Percentiles rank a stretch among this genome's conserved stretches.
These are phyloP conservation scores for Strongylocentrotus purpuratus DNA, from an alignment of 35 echinoderm and acorn worm genomes.

Conservation along the genomic window DNA sequence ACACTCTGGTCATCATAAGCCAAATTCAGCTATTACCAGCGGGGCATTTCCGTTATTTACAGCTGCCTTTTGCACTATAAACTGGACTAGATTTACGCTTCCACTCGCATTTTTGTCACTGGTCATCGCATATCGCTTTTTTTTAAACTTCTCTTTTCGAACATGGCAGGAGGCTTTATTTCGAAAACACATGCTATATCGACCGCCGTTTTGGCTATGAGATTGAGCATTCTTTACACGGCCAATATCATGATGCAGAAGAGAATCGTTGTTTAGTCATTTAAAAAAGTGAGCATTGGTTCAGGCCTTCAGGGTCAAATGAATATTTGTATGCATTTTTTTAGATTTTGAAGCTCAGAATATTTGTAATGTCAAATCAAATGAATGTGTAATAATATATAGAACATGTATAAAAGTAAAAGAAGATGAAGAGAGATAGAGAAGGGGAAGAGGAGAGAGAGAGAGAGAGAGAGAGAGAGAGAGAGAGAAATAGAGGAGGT, in stretches of 20 bases:
- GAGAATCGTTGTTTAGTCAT: too few species aligned
- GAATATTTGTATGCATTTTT: too few species aligned
- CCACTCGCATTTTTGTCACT: background rate
- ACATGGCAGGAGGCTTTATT: background rate
- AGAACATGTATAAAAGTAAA: too few species aligned
- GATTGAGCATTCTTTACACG: background rate
- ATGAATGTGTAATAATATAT: too few species aligned
- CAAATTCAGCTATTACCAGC: background rate
- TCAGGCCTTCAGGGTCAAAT: too few species aligned
- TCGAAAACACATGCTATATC: background rate
- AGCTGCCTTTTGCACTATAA: background rate
- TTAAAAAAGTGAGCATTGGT: too few species aligned
- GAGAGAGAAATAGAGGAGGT: too few species aligned
- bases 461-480: too few species aligned
- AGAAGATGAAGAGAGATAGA: too few species aligned
- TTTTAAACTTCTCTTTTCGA: background rate
- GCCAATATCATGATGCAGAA: background rate
- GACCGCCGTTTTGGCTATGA: background rate
- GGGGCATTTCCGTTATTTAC: background rate
- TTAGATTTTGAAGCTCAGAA: too few species aligned
- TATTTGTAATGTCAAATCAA: too few species aligned
- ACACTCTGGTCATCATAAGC: background rate
- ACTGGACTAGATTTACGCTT: background rate
- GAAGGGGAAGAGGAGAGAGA: too few species aligned
- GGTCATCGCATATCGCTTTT: background rate